Conservation (phyloP, 2,888 invertebrate genomes). For the Phengaris alcon region DNA sequence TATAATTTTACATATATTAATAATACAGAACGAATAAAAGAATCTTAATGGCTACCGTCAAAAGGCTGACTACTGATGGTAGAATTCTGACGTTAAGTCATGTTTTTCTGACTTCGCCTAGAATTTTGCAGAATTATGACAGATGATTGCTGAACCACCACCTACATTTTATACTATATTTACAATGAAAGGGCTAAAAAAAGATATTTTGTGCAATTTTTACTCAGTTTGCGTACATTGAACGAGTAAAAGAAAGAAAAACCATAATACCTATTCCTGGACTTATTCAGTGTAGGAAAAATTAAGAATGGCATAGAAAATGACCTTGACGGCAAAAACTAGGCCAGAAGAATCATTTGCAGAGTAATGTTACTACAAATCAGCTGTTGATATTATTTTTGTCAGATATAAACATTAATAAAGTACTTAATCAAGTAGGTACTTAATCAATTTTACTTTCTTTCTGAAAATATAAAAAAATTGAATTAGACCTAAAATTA, state of each 20-base stretch:
- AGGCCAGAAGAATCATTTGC: conserved; percentile 1
- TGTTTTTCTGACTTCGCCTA: background rate
- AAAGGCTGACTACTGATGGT: background rate
- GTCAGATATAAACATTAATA: background rate
- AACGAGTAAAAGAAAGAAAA: background rate
- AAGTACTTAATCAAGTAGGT: too few relatives aligned
- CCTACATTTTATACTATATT: background rate
- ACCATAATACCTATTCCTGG: background rate
- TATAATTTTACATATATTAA: too few relatives aligned
- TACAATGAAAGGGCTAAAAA: background rate
- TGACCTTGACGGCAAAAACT: background rate
- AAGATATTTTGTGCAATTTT: background rate
- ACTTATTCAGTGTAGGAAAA: background rate
- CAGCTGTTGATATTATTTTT: background rate
- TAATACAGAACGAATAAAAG: too few relatives aligned
- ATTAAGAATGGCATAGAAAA: background rate
- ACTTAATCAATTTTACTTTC: background rate
- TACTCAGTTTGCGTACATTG: background rate
- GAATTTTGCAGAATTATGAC: background rate
- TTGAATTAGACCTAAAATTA: background rate
- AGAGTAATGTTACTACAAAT: background rate
- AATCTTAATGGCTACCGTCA: too few relatives aligned
- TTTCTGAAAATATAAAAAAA: conserved; percentile 22
- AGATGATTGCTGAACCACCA: background rate
- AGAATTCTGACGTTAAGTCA: background rate